A percentile compares a stretch with the other conserved stretches of the same genome.
phyloP scores from a whole-genome alignment of 2,113 vertebrate genomes.

The Psittacula cyanocephala region DNA sequence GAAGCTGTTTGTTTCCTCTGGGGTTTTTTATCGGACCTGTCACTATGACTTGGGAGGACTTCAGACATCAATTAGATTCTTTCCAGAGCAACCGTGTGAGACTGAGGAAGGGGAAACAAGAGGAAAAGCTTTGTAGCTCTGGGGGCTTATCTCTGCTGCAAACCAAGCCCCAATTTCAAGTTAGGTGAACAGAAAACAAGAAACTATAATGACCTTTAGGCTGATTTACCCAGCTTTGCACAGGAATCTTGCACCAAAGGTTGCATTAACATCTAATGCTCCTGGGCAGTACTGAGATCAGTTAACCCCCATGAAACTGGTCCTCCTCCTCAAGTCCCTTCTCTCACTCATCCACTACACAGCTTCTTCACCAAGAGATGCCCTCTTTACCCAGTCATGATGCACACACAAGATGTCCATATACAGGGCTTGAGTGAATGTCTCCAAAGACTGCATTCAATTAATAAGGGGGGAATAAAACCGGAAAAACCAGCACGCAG shows the following conservation, averaged over 20 bases:
- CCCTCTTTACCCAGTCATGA: neutral
- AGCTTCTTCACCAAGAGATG: neutral
- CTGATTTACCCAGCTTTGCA: neutral
- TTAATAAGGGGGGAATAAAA: neutral
- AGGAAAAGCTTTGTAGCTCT: neutral
- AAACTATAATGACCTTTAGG: neutral
- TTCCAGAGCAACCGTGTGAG: neutral
- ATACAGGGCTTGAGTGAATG: neutral
- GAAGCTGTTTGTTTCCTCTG: neutral
- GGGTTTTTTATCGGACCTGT: neutral
- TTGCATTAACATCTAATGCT: neutral
- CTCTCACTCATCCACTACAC: neutral
- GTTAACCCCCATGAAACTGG: neutral
- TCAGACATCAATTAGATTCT: constrained; percentile 5
- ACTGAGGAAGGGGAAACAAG: neutral
- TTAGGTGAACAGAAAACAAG: neutral
- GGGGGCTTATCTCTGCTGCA: neutral
- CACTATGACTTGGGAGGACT: neutral
- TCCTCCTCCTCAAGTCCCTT: neutral
- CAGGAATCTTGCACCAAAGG: neutral
- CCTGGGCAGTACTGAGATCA: neutral
- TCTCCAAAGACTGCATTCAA: neutral
- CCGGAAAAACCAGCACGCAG: fast-evolving
- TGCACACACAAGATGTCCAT: neutral
- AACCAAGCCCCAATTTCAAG: neutral